phyloP scores from a whole-genome alignment of 2,797 vertebrate species.

The Phrynocephalus vlangalii region DNA sequence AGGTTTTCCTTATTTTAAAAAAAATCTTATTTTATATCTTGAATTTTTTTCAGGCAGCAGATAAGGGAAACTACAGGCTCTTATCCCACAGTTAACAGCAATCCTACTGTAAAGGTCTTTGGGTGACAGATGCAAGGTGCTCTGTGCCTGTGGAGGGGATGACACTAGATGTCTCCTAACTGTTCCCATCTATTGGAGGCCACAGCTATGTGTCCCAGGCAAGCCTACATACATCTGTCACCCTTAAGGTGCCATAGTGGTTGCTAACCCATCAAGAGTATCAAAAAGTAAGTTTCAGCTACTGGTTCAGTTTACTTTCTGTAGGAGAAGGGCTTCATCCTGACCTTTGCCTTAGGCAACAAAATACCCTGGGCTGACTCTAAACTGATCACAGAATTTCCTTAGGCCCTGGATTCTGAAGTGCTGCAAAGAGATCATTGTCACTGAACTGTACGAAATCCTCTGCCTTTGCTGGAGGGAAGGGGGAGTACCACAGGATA shows the following conservation, averaged over 20 bases:
- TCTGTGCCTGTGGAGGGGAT: background rate
- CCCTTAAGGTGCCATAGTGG: background rate
- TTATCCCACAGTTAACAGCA: too few relatives aligned
- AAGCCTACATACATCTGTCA: background rate
- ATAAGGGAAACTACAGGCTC: too few relatives aligned
- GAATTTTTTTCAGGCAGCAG: too few relatives aligned
- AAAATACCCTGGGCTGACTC: background rate
- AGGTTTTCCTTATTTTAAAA: too few relatives aligned
- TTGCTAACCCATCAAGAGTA: background rate
- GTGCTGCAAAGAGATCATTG: too few relatives aligned
- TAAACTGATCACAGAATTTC: background rate
- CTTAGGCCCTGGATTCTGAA: background rate
- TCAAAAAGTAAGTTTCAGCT: background rate
- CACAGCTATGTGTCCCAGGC: background rate
- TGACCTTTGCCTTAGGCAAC: background rate
- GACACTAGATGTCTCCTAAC: background rate
- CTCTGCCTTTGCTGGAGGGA: too few relatives aligned
- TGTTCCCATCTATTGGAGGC: background rate
- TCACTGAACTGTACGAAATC: too few relatives aligned
- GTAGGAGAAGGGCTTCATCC: background rate
- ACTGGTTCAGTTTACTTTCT: background rate
- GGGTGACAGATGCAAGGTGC: too few relatives aligned
- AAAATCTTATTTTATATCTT: too few relatives aligned
- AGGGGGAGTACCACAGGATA: too few relatives aligned
- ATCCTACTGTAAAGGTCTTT: too few relatives aligned